phyloP scores from a whole-genome alignment of 2,888 invertebrate genomes.

The Eledone cirrhosa region DNA sequence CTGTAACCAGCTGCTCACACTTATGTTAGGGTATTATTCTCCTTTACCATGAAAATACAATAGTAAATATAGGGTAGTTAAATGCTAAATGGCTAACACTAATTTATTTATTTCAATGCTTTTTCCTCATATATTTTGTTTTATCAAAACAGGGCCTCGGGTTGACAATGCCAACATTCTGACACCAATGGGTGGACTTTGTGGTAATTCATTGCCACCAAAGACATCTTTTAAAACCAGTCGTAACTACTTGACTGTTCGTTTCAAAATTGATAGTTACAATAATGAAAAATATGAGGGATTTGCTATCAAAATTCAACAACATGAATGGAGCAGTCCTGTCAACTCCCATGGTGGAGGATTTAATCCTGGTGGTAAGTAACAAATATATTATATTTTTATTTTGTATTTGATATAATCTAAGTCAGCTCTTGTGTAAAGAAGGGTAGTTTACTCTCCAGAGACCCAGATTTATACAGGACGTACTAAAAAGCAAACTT shows the following conservation, averaged over 20 bases:
- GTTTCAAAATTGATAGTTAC: not conserved
- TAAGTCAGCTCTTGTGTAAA: too few relatives aligned
- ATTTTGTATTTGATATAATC: too few relatives aligned
- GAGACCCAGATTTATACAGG: too few relatives aligned
- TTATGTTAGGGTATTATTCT: too few relatives aligned
- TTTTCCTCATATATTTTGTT: not conserved
- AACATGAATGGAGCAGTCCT: conserved; percentile 9
- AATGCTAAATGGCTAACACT: too few relatives aligned
- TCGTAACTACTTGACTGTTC: conserved; percentile 4
- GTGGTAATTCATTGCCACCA: not conserved
- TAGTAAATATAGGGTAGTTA: too few relatives aligned
- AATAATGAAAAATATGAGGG: not conserved
- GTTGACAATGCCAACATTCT: conserved; percentile 12
- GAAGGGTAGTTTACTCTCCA: too few relatives aligned
- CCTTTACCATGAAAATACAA: too few relatives aligned
- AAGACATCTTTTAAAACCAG: conserved; percentile 2
- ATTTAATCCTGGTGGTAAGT: conserved; percentile 26
- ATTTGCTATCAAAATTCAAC: not conserved
- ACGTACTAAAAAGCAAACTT: too few relatives aligned
- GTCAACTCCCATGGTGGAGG: not conserved
- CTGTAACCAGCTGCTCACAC: too few relatives aligned
- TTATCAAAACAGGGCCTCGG: not conserved
- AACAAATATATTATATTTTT: too few relatives aligned
- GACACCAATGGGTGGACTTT: conserved; percentile 12
- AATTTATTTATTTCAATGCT: not conserved